Percentiles rank a stretch among this genome's conserved stretches.
These are phyloP conservation scores for Chromoteleia sp. DNA, from an alignment of 2,888 invertebrate genomes.

Conservation along the genomic window DNA sequence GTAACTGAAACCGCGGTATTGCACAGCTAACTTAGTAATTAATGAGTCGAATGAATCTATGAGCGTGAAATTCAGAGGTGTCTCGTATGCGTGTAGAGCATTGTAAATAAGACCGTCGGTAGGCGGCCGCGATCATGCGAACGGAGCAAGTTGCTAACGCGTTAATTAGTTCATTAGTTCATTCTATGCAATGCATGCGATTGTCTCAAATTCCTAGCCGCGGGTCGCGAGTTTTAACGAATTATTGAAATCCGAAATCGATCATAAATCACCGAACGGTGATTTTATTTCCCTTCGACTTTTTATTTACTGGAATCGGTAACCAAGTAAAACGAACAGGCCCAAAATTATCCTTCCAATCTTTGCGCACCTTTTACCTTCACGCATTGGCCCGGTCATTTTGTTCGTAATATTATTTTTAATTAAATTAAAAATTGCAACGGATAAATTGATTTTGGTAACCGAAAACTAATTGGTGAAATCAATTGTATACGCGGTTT, in stretches of 20 bases:
- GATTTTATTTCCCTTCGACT: neutral
- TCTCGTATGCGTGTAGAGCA: slow-evolving; percentile 31
- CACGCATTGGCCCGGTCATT: too few relatives aligned
- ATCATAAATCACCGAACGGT: too few relatives aligned
- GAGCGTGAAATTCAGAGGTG: slow-evolving; percentile 56
- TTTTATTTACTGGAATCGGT: neutral
- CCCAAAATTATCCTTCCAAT: neutral
- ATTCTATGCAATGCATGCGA: slow-evolving; percentile 10
- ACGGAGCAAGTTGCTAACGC: slow-evolving; percentile 35
- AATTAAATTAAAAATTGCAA: slow-evolving; percentile 23
- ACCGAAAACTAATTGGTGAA: slow-evolving; percentile 42
- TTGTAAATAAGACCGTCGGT: slow-evolving; percentile 33
- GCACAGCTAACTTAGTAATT: slow-evolving; percentile 27
- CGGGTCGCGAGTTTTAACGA: slow-evolving; percentile 16
- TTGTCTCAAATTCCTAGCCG: slow-evolving; percentile 28
- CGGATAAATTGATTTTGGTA: neutral
- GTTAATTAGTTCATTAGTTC: slow-evolving; percentile 56
- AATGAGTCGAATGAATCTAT: slow-evolving; percentile 36
- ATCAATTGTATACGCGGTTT: slow-evolving; percentile 15
- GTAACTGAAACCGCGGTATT: slow-evolving; percentile 7
- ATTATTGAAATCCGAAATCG: slow-evolving; percentile 4
- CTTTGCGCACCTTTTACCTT: too few relatives aligned
- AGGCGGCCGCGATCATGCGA: slow-evolving; percentile 32
- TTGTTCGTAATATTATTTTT: too few relatives aligned
- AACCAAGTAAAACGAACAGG: too few relatives aligned